phyloP scores from a whole-genome alignment of 2,113 vertebrate genomes.

The Cercocebus atys region DNA sequence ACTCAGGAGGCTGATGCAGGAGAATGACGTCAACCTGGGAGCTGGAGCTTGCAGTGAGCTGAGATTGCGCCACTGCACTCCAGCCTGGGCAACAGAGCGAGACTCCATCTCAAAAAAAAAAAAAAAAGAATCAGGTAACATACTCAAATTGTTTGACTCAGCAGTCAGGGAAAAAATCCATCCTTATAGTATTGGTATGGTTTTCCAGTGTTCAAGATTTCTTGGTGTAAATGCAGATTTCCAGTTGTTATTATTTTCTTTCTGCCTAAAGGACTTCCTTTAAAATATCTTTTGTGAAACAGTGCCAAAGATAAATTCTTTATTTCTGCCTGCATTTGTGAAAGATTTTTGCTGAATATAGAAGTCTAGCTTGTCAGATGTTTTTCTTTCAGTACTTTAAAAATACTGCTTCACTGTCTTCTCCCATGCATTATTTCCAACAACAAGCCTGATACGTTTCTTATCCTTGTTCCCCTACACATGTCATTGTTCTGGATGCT shows the following conservation, averaged over 20 bases:
- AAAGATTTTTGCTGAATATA: not conserved
- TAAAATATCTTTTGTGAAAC: not conserved
- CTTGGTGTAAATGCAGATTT: not conserved
- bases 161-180: not conserved
- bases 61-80: no score
- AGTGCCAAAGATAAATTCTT: not conserved
- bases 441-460: not conserved
- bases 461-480: not conserved
- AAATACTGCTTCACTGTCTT: not conserved
- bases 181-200: not conserved
- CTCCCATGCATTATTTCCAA: not conserved
- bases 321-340: not conserved
- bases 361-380: not conserved
- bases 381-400: slow-evolving; percentile 4
- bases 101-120: no score
- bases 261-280: not conserved
- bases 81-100: no score
- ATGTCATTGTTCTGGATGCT: not conserved
- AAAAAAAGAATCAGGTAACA: not conserved
- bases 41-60: no score
- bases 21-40: no score
- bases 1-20: no score
- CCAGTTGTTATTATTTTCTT: not conserved
- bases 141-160: not conserved
- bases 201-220: not conserved